Evolutionary conservation across 2,888 invertebrate species (phyloP).

Genomic region (Platerodrilus igneus): DNA sequence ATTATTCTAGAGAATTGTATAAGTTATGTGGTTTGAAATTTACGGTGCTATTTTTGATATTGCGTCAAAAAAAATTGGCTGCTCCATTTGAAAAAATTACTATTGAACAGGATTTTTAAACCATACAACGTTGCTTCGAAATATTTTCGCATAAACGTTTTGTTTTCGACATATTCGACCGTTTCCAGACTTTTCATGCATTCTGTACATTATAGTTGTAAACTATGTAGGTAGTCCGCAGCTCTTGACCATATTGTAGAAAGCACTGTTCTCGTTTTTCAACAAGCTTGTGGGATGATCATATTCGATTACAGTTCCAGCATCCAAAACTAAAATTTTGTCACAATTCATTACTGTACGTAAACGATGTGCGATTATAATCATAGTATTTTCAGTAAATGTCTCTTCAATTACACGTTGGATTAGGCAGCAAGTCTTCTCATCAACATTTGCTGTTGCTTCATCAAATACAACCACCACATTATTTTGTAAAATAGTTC

Average conservation of each 20-base stretch:
- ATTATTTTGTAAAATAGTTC: conserved; percentile 52
- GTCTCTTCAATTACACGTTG: conserved; percentile 68
- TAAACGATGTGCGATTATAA: conserved; percentile 76
- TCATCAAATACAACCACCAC: conserved; percentile 52
- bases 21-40: too few species aligned
- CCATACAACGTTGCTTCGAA: too few species aligned
- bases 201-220: too few species aligned
- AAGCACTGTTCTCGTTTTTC: conserved; percentile 55
- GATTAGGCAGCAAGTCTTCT: conserved; percentile 68
- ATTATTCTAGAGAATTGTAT: too few species aligned
- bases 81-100: too few species aligned
- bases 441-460: conserved; percentile 76
- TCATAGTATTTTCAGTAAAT: conserved; percentile 69
- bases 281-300: conserved; percentile 67
- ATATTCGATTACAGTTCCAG: conserved; percentile 67
- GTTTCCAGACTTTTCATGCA: too few species aligned
- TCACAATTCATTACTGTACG: conserved; percentile 81
- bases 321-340: conserved; percentile 71
- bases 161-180: too few species aligned
- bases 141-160: too few species aligned
- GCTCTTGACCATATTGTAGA: conserved; percentile 64
- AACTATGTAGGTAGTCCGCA: conserved; percentile 66
- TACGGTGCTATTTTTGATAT: too few species aligned
- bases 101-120: too few species aligned
- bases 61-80: too few species aligned